These are phyloP conservation scores for Agrochola lychnidis DNA, from an alignment of 2,888 invertebrate genomes.

Conservation along the genomic window DNA sequence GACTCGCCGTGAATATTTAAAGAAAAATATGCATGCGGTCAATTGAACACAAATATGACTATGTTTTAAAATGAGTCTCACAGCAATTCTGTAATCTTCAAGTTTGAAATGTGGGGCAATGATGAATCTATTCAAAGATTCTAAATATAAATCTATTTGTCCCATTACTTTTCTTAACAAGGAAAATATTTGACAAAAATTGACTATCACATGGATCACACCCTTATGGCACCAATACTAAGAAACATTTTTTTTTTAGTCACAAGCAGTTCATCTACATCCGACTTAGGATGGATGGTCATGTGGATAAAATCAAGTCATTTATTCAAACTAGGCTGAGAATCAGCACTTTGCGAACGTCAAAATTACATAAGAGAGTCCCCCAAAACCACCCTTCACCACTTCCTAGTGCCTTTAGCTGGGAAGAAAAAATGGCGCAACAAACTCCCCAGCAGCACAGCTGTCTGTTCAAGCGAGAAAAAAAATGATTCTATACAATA, in stretches of 20 bases:
- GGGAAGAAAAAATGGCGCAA: too few species aligned
- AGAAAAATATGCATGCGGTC: neutral
- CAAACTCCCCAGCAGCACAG: too few species aligned
- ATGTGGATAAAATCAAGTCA: too few species aligned
- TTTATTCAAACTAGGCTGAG: too few species aligned
- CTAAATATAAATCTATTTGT: constrained; percentile 3
- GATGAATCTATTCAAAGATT: constrained; percentile 12
- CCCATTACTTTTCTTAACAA: constrained; percentile 4
- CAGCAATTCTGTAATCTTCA: constrained; percentile 7
- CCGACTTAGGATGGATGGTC: neutral
- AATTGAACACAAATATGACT: constrained; percentile 10
- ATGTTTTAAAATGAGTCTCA: constrained; percentile 14
- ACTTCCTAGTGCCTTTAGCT: too few species aligned
- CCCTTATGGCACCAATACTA: constrained; percentile 8
- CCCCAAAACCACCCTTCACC: too few species aligned
- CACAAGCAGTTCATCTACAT: neutral
- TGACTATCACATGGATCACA: constrained; percentile 24
- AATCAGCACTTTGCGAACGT: too few species aligned
- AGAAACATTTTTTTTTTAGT: constrained; percentile 12
- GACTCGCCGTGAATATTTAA: neutral
- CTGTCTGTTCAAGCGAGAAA: too few species aligned
- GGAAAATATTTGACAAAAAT: constrained; percentile 16
- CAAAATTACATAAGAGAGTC: too few species aligned
- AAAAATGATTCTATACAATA: too few species aligned
- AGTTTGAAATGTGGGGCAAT: constrained; percentile 7